Conservation (phyloP, 2,888 invertebrate species). For the Lamproptera curius region DNA sequence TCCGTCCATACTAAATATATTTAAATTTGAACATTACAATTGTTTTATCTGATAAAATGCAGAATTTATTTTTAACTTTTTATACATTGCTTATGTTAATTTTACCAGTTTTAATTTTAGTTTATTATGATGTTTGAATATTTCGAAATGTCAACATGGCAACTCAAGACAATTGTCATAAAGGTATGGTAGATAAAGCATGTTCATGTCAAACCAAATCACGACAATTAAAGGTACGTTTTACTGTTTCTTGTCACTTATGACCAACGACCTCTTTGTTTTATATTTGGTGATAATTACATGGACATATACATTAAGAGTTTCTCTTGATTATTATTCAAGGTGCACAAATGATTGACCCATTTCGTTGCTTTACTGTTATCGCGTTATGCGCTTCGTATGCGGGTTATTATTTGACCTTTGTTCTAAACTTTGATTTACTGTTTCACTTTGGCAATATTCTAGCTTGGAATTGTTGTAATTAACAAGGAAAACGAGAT, state of each 20-base stretch:
- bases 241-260: too few species aligned
- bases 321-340: slow-evolving; percentile 4
- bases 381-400: background rate
- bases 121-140: background rate
- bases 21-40: too few species aligned
- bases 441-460: too few species aligned
- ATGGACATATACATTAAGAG: background rate
- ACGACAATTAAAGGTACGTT: too few species aligned
- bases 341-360: background rate
- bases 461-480: too few species aligned
- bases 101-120: too few species aligned
- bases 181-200: slow-evolving; percentile 7
- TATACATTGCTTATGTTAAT: too few species aligned
- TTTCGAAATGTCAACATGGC: background rate
- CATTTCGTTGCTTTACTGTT: slow-evolving; percentile 1
- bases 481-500: too few species aligned
- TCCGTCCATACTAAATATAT: too few species aligned
- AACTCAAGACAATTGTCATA: background rate
- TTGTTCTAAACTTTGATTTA: background rate
- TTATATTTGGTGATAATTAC: background rate
- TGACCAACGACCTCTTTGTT: too few species aligned
- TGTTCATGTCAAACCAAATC: background rate
- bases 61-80: too few species aligned
- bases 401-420: slow-evolving; percentile 6
- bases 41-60: too few species aligned